Conservation (phyloP, 2,888 invertebrate genomes). For the Rhagonycha lutea region DNA sequence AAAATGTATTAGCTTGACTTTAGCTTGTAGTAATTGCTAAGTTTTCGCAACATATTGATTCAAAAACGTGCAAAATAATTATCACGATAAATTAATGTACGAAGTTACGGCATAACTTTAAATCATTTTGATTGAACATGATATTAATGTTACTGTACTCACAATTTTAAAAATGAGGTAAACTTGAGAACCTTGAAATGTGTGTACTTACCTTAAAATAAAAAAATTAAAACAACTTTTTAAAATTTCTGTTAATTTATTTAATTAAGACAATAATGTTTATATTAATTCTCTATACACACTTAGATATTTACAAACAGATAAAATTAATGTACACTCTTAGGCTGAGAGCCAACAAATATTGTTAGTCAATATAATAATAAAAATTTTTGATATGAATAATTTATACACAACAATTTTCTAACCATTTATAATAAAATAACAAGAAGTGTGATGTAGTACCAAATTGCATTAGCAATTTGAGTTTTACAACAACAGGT, state of each 20-base stretch:
- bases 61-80: no score
- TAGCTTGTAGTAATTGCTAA: background rate
- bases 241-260: conserved; percentile 56
- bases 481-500: conserved; percentile 43
- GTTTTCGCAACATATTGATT: no score
- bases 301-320: conserved; percentile 59
- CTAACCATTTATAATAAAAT: conserved; percentile 42
- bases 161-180: background rate
- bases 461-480: conserved; percentile 23
- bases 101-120: no score
- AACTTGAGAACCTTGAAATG: background rate
- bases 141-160: background rate
- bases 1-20: background rate
- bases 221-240: conserved; percentile 37
- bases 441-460: conserved; percentile 45
- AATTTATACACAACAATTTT: conserved; percentile 55
- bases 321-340: conserved; percentile 55
- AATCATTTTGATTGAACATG: no score
- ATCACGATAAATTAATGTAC: no score
- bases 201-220: background rate
- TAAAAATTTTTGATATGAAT: conserved; percentile 55
- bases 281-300: conserved; percentile 58
- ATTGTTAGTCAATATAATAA: conserved; percentile 43
- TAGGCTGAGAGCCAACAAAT: conserved; percentile 48
- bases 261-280: conserved; percentile 59